Evolutionary conservation across 2,888 invertebrate genomes (phyloP).

Genomic region (Drosophila fungiperda): DNA sequence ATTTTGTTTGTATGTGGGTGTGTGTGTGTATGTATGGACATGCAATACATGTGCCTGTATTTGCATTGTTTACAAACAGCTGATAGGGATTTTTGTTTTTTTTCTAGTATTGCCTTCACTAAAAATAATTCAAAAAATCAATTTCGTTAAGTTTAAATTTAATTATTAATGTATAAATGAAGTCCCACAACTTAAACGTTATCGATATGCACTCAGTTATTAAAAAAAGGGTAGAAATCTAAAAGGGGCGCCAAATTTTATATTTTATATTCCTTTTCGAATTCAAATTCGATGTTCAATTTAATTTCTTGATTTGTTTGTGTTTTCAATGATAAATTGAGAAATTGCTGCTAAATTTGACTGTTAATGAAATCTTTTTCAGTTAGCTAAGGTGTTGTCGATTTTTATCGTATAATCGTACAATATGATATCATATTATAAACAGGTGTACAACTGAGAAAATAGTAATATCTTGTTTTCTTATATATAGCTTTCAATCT

Average conservation of each 20-base stretch:
- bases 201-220: slow-evolving; percentile 5
- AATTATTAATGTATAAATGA: not conserved
- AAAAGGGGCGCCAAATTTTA: slow-evolving; percentile 21
- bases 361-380: not conserved
- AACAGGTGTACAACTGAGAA: not conserved
- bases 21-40: slow-evolving; percentile 4
- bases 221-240: slow-evolving; percentile 14
- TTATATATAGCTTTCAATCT: not conserved
- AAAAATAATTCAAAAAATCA: not conserved
- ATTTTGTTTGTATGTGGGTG: slow-evolving; percentile 12
- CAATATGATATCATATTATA: slow-evolving; percentile 7
- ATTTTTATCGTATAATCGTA: not conserved
- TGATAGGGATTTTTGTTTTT: slow-evolving; percentile 24
- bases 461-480: too few relatives aligned
- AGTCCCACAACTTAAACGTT: slow-evolving; percentile 4
- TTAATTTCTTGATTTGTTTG: slow-evolving; percentile 9
- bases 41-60: slow-evolving; percentile 4
- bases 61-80: slow-evolving; percentile 76
- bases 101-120: slow-evolving; percentile 7
- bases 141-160: not conserved
- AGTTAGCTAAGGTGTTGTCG: not conserved
- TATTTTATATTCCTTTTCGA: not conserved
- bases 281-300: slow-evolving; percentile 7
- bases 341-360: not conserved
- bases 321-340: slow-evolving; percentile 6